Evolutionary conservation across 2,888 invertebrate genomes (phyloP).

Genomic region (Cephonodes hylas): DNA sequence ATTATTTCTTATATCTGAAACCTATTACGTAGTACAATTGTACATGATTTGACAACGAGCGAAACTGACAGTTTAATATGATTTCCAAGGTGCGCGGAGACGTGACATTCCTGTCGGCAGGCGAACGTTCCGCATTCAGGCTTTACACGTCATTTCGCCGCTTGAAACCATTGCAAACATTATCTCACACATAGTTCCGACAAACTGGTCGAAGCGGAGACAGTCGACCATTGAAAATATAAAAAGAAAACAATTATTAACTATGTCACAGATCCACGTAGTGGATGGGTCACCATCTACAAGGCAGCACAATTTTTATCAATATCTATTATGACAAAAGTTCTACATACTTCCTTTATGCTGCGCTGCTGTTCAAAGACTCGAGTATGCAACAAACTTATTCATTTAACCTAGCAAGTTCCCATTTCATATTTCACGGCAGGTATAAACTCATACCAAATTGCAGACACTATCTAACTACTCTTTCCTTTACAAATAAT

Average conservation of each 20-base stretch:
- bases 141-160: not conserved
- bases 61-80: not conserved
- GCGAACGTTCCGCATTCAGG: not conserved
- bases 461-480: not conserved
- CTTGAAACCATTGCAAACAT: not conserved
- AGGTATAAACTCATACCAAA: not conserved
- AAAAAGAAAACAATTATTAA: too few relatives aligned
- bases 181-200: too few relatives aligned
- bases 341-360: too few relatives aligned
- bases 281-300: too few relatives aligned
- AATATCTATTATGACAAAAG: too few relatives aligned
- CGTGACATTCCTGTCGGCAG: not conserved
- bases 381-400: not conserved
- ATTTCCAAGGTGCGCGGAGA: not conserved
- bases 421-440: not conserved
- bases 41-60: not conserved
- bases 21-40: not conserved
- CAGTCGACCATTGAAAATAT: too few relatives aligned
- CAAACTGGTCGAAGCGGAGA: too few relatives aligned
- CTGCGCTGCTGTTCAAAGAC: too few relatives aligned
- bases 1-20: too few relatives aligned
- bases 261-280: too few relatives aligned
- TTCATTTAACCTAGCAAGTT: not conserved
- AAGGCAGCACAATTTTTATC: too few relatives aligned
- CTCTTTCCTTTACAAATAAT: not conserved